Evolutionary conservation across 2,113 vertebrate genomes (phyloP).

Genomic region (Cebidichthys violaceus): DNA sequence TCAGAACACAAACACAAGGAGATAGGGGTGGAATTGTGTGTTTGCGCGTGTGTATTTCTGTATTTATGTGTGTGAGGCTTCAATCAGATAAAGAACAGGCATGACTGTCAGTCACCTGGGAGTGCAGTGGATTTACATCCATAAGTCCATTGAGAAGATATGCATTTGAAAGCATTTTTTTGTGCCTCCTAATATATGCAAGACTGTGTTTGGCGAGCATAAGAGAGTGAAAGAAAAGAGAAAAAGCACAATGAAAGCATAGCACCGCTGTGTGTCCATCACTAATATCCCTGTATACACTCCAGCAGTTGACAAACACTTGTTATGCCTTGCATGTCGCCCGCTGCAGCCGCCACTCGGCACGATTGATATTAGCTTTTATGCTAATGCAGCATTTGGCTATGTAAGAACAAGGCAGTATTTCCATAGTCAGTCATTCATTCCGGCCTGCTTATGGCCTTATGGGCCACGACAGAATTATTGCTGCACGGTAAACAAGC

Average conservation of each 20-base stretch:
- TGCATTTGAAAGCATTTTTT: constrained; percentile 25
- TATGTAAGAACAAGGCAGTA: constrained; percentile 77
- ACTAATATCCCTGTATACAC: constrained; percentile 36
- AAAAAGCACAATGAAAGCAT: constrained; percentile 24
- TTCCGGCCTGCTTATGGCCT: constrained; percentile 72
- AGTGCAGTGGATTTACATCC: constrained; percentile 63
- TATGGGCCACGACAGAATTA: constrained; percentile 76
- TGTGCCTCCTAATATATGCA: constrained; percentile 24
- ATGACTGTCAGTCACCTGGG: constrained; percentile 63
- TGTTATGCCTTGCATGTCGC: constrained; percentile 65
- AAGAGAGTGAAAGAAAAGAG: constrained; percentile 14
- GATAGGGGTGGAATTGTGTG: constrained; percentile 25
- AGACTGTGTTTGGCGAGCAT: constrained; percentile 3
- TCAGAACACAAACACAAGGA: constrained; percentile 51
- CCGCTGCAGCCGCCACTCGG: constrained; percentile 50
- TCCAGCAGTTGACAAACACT: constrained; percentile 71
- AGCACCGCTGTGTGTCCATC: constrained; percentile 27
- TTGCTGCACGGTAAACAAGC: constrained; percentile 72
- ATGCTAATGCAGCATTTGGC: constrained; percentile 82
- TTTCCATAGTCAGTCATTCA: constrained; percentile 75
- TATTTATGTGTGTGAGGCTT: constrained; percentile 23
- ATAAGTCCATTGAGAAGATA: constrained; percentile 47
- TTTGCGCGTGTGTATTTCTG: constrained; percentile 13
- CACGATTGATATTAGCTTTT: constrained; percentile 80
- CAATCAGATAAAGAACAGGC: constrained; percentile 53